Evolutionary conservation across 2,797 vertebrate genomes (phyloP), one percentile per base, ranked within the genome.

Genomic region (Heliangelus exortis): DNA sequence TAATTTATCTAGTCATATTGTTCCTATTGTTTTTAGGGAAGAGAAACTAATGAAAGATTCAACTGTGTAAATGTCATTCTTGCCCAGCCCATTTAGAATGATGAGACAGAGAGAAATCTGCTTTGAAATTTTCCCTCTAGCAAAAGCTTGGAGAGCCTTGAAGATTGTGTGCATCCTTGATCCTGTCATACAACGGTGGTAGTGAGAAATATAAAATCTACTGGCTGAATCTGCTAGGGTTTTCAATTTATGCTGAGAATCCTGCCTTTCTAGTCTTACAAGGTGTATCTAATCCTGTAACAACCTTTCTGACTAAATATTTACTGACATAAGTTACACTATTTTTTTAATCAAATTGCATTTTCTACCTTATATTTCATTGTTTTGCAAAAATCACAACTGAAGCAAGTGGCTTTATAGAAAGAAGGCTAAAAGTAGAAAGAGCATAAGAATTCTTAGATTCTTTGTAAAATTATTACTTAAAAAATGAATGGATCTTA

Each of bases 31-130:
- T 96, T 95, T 83, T 83, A 75, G 39, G 47, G 57, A 92, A 74
- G 16, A 69, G 36, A 76, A 88, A 88, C 81, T 47, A 82, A 76
- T 78, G 75, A 45, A 84, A 89, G 73, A 86, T 86, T 87, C 55
- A 29, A 25, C 82, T 86, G 45, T 93, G 74, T 81, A 94, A 95
- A 93, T 91, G 73, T 82, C 87, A 91, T 78, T 92, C 33, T 53
- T 88, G 53, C 73, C 82, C 66, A 88, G 45, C 59, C 65, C 3
- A 2, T 79, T 66, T 91, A 86, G 53, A 81, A 78, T 75, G 86
- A 84, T 1, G 6, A 83, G 59, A 57, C 45, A 53, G 28, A 31
- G 51, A 89, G 66, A 91, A 94, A 43, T 67, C 82, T 88, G 69
- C 59, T 82, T 71, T 92, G 73, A 86, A 71, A 86, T 89, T 65